Conservation (phyloP, 2,797 vertebrate genomes). For the Gastrophryne carolinensis region DNA sequence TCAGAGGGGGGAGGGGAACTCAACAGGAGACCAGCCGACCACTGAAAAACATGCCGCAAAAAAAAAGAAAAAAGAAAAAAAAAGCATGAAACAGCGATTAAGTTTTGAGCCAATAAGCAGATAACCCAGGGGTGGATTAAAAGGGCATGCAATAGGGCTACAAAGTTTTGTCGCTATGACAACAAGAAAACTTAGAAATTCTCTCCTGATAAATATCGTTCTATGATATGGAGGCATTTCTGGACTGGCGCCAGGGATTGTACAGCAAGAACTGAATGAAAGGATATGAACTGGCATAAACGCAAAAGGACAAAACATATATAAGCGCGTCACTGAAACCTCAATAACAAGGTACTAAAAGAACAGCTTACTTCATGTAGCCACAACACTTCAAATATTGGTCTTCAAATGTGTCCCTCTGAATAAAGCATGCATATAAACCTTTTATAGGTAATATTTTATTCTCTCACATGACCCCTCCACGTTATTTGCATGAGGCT, state of each 20-base stretch:
- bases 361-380: no score
- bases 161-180: constrained; percentile 15
- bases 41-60: neutral
- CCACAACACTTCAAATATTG: no score
- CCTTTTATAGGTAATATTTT: no score
- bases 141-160: neutral
- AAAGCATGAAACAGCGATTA: no score
- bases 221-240: no score
- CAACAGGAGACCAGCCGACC: neutral
- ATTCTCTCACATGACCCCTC: no score
- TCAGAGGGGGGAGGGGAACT: no score
- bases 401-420: no score
- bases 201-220: neutral
- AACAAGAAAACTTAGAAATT: constrained; percentile 1
- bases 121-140: neutral
- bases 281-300: neutral
- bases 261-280: neutral
- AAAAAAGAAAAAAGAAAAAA: no score
- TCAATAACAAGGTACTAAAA: no score
- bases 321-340: neutral
- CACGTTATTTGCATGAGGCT: no score
- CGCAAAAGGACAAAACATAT: neutral
- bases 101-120: neutral
- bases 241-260: neutral
- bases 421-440: no score